Conservation (phyloP, 2,113 vertebrate genomes). For the Albula glossodonta region DNA sequence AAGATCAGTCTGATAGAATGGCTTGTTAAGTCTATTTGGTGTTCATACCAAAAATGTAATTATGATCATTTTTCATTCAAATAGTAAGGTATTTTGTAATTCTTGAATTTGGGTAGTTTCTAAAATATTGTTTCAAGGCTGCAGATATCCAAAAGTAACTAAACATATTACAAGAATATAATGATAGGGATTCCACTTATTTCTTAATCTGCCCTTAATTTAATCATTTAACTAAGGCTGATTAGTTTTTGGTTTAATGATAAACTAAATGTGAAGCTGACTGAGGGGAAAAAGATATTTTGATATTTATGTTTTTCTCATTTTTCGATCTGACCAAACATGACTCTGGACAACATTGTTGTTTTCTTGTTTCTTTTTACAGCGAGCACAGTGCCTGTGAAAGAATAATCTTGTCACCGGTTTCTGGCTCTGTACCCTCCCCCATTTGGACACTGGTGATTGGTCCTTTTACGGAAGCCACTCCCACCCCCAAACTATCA, state of each 20-base stretch:
- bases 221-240: background rate
- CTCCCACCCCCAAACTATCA: background rate
- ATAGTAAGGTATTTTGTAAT: too few species aligned
- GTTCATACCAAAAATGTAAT: background rate
- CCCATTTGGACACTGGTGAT: background rate
- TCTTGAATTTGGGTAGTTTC: too few species aligned
- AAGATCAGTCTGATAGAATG: too few species aligned
- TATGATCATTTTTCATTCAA: too few species aligned
- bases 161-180: too few species aligned
- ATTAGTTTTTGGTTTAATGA: background rate
- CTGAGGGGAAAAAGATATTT: background rate
- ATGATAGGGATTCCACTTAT: background rate
- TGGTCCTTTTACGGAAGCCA: conserved; percentile 5
- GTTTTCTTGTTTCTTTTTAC: background rate
- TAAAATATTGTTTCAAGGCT: too few species aligned
- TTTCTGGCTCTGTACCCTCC: conserved; percentile 2
- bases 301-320: background rate
- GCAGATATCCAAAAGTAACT: too few species aligned
- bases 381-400: background rate
- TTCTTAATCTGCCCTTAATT: background rate
- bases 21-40: background rate
- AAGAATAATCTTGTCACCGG: conserved; percentile 2
- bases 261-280: background rate
- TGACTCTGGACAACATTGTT: background rate
- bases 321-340: background rate